Evolutionary conservation across 2,797 vertebrate genomes (phyloP).

Genomic region (Euthynnus affinis): DNA sequence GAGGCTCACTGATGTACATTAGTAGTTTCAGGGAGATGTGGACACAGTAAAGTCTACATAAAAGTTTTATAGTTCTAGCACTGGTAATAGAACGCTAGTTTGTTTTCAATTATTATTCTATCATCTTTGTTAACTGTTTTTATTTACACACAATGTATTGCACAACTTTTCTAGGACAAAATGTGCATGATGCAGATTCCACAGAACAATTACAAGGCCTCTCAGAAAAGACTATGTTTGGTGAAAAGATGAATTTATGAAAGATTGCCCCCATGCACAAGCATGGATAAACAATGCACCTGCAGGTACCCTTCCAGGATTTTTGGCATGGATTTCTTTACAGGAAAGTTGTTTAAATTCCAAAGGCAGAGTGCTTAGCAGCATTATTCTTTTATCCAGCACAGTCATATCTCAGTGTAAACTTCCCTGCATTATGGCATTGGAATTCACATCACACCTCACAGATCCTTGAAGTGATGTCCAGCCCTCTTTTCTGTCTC

Average conservation of each 20-base stretch:
- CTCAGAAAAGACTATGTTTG: conserved; percentile 9
- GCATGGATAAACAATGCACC: conserved; percentile 22
- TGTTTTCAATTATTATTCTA: not conserved
- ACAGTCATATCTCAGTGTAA: conserved; percentile 22
- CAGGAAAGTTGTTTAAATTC: conserved; percentile 22
- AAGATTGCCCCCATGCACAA: not conserved
- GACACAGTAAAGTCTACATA: not conserved
- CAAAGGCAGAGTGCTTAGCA: not conserved
- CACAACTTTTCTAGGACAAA: conserved; percentile 1
- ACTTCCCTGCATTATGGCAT: conserved; percentile 24
- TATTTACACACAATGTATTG: not conserved
- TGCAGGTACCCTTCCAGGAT: conserved; percentile 21
- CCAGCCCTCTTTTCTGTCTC: conserved; percentile 19
- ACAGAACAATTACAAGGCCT: not conserved
- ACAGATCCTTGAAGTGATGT: conserved; percentile 34
- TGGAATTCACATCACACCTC: conserved; percentile 29
- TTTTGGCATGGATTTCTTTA: conserved; percentile 28
- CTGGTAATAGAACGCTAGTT: not conserved
- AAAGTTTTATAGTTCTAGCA: not conserved
- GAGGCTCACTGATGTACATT: too few relatives aligned
- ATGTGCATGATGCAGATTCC: conserved; percentile 14
- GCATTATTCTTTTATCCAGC: conserved; percentile 14
- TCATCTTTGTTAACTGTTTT: not conserved
- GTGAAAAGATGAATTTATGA: conserved; percentile 13
- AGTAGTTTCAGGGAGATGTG: not conserved